Conservation (phyloP, 1,140 invertebrate genomes). For the Drosophila kepulauana region DNA sequence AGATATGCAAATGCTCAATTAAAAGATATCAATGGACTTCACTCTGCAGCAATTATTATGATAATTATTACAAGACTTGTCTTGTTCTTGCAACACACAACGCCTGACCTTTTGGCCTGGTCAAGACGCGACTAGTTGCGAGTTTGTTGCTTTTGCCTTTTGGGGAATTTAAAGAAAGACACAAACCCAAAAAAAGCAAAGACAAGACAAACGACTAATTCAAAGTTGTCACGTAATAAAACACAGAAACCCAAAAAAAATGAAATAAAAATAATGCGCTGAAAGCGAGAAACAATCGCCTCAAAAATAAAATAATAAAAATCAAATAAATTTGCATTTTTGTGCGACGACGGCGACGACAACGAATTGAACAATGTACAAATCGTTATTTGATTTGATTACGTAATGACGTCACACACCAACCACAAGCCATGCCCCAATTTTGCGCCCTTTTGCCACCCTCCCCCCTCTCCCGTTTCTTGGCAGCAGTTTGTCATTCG, state of each 20-base stretch:
- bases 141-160: background rate
- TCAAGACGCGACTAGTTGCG: background rate
- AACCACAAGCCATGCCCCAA: constrained; percentile 5
- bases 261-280: constrained; percentile 51
- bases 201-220: constrained; percentile 72
- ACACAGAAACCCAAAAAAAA: constrained; percentile 47
- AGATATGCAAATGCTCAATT: constrained; percentile 39
- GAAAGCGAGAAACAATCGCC: constrained; percentile 60
- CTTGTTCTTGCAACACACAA: background rate
- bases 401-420: constrained; percentile 75
- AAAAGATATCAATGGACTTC: constrained; percentile 30
- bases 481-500: constrained; percentile 37
- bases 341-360: constrained; percentile 32
- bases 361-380: constrained; percentile 78
- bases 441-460: background rate
- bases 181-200: background rate
- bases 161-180: background rate
- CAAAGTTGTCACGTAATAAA: constrained; percentile 81
- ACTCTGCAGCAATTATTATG: background rate
- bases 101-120: constrained; percentile 2
- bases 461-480: background rate
- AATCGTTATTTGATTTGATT: constrained; percentile 82
- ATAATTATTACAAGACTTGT: background rate
- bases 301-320: constrained; percentile 68
- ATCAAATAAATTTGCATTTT: constrained; percentile 74